Conservation (phyloP, 2,888 invertebrate species). For the Dynastes grantii region DNA sequence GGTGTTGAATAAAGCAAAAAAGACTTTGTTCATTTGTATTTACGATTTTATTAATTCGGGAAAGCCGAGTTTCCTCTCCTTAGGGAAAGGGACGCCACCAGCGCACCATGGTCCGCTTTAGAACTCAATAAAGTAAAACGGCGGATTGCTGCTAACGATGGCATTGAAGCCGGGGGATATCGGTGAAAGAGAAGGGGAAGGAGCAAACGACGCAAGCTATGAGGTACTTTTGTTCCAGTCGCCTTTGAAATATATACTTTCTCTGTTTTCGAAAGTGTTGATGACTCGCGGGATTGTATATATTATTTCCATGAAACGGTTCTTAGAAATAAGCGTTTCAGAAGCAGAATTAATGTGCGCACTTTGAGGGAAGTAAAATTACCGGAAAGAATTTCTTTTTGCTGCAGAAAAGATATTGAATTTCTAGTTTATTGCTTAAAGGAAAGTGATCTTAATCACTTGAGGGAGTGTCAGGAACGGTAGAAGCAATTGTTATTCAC, state of each 20-base stretch:
- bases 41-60: slow-evolving; percentile 7
- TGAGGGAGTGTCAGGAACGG: too few species aligned
- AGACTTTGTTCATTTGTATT: not conserved
- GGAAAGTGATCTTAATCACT: too few species aligned
- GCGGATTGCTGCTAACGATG: not conserved
- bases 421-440: too few species aligned
- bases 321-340: too few species aligned
- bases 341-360: too few species aligned
- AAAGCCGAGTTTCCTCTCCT: not conserved
- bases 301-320: not conserved
- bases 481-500: too few species aligned
- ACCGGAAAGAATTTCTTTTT: too few species aligned
- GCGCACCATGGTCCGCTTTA: not conserved
- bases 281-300: not conserved
- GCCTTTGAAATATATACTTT: not conserved
- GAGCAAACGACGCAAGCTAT: not conserved
- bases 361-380: too few species aligned
- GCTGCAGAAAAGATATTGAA: too few species aligned
- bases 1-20: not conserved
- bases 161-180: not conserved
- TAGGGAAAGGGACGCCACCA: not conserved
- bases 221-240: too few species aligned
- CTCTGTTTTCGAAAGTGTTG: slow-evolving; percentile 13
- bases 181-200: not conserved
- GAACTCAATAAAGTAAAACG: slow-evolving; percentile 5